Conservation (phyloP, 2,113 vertebrate genomes). For the Zosterops hypoxanthus region DNA sequence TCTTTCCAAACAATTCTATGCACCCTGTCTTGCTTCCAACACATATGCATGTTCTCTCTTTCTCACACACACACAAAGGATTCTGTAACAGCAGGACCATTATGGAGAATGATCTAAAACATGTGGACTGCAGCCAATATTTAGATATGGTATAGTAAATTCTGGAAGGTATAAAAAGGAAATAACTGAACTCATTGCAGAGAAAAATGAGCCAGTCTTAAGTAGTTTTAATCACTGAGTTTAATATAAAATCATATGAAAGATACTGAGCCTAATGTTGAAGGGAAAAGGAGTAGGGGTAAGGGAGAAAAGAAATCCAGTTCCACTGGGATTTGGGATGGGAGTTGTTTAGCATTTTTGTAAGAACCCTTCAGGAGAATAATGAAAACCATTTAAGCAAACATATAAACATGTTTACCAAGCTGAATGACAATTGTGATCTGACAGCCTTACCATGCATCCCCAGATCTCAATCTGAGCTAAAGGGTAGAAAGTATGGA, state of each 20-base stretch:
- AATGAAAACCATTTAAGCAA: neutral
- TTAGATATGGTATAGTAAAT: slow-evolving; percentile 70
- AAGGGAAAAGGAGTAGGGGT: neutral
- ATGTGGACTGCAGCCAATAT: slow-evolving; percentile 67
- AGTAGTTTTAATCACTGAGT: slow-evolving; percentile 50
- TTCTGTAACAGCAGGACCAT: slow-evolving; percentile 62
- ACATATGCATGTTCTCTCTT: slow-evolving; percentile 43
- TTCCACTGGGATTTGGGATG: neutral
- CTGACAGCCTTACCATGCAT: neutral
- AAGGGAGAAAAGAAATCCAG: neutral
- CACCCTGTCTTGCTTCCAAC: slow-evolving; percentile 46
- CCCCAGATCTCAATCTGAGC: neutral
- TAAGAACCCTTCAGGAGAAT: neutral
- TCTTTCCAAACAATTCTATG: slow-evolving; percentile 37
- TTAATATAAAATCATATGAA: slow-evolving; percentile 45
- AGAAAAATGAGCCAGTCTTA: slow-evolving; percentile 61
- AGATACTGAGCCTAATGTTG: slow-evolving; percentile 4
- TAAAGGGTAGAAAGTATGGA: neutral
- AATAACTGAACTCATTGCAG: slow-evolving; percentile 63
- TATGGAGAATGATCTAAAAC: slow-evolving; percentile 71
- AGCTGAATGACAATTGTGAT: neutral
- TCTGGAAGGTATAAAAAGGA: slow-evolving; percentile 69
- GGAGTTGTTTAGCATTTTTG: neutral
- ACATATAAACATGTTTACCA: neutral
- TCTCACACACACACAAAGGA: slow-evolving; percentile 49